phyloP scores from a whole-genome alignment of 2,797 vertebrate genomes.

The Arremon brunneinucha region DNA sequence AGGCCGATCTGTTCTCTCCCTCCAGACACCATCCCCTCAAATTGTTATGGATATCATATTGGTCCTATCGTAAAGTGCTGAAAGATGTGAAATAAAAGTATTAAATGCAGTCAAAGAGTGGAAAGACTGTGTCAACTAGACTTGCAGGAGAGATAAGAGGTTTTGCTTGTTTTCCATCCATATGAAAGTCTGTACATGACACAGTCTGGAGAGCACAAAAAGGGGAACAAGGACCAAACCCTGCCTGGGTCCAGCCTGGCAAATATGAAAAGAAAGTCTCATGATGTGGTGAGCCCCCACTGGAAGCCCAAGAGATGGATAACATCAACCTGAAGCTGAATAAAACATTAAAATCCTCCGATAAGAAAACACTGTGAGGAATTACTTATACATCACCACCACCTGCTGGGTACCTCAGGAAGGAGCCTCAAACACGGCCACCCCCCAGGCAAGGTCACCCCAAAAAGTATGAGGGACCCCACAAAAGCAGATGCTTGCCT shows the following conservation, averaged over 20 bases:
- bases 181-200: background rate
- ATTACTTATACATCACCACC: constrained; percentile 38
- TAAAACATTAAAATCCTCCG: constrained; percentile 25
- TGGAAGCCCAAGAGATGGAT: rapidly evolving
- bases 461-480: background rate
- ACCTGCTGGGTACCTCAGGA: constrained; percentile 27
- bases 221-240: background rate
- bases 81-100: background rate
- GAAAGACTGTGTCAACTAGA: background rate
- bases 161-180: background rate
- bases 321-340: background rate
- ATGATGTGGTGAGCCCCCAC: background rate
- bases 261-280: background rate
- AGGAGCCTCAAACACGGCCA: background rate
- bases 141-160: background rate
- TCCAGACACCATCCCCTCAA: background rate
- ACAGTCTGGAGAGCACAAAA: rapidly evolving
- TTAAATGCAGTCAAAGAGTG: background rate
- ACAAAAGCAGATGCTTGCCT: background rate
- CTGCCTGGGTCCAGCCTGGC: background rate
- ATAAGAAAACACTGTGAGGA: background rate
- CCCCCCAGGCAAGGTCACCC: background rate
- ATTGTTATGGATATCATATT: background rate
- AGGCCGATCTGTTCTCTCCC: rapidly evolving
- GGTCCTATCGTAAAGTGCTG: background rate